Evolutionary conservation across 2,797 vertebrate species (phyloP).

Genomic region (Megaceryle alcyon): DNA sequence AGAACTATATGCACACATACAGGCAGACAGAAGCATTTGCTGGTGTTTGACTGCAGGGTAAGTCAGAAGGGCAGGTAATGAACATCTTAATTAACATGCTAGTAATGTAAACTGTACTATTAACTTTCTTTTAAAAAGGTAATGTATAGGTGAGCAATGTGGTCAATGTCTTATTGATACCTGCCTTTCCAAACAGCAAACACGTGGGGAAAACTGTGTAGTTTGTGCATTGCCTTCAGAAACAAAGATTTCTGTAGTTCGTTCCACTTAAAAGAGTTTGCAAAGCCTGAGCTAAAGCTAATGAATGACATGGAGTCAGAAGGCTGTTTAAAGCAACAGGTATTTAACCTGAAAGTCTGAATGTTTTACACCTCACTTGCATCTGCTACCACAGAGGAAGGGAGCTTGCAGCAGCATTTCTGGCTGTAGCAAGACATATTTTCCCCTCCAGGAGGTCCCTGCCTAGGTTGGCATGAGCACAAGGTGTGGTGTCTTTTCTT

Average conservation of each 20-base stretch:
- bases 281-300: not conserved
- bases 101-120: not conserved
- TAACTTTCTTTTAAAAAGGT: not conserved
- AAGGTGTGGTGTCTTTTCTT: not conserved
- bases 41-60: not conserved
- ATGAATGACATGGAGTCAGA: not conserved
- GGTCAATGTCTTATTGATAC: not conserved
- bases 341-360: not conserved
- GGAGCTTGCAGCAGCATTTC: not conserved
- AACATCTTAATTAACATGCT: not conserved
- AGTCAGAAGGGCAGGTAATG: not conserved
- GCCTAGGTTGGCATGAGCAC: not conserved
- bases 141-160: not conserved
- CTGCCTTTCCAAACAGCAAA: not conserved
- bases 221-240: not conserved
- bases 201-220: accelerated
- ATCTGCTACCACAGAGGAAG: not conserved
- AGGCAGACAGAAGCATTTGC: not conserved
- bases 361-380: not conserved
- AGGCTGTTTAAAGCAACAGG: not conserved
- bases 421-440: not conserved
- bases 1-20: accelerated
- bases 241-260: not conserved
- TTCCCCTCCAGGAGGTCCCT: not conserved
- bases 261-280: not conserved